Conservation (phyloP, 2,113 vertebrate genomes). For the Clarias batrachus region DNA sequence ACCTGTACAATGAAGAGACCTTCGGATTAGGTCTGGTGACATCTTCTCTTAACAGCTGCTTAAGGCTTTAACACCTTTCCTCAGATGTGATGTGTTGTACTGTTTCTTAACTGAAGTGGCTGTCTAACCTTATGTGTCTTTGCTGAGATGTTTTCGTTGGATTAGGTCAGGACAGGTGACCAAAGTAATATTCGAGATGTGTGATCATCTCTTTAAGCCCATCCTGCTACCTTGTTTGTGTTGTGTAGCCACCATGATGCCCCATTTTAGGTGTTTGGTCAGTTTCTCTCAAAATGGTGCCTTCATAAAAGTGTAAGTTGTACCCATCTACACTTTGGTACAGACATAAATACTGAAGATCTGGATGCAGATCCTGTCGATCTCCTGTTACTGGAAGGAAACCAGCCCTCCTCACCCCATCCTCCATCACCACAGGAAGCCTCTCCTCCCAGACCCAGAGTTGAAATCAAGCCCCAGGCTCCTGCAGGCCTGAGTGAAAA, state of each 20-base stretch:
- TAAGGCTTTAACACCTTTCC: background rate
- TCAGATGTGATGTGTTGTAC: background rate
- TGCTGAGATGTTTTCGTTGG: background rate
- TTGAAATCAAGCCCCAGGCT: constrained; percentile 23
- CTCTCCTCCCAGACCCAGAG: constrained; percentile 43
- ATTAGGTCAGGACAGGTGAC: background rate
- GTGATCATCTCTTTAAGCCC: background rate
- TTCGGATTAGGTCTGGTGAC: constrained; percentile 76
- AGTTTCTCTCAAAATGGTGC: background rate
- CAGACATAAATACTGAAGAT: constrained; percentile 57
- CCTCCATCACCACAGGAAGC: constrained; percentile 27
- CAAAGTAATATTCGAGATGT: background rate
- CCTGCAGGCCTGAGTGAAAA: constrained; percentile 42
- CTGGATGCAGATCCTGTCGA: constrained; percentile 42
- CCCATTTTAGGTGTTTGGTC: background rate
- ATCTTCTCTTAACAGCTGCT: background rate
- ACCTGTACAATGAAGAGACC: constrained; percentile 84
- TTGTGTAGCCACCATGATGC: background rate
- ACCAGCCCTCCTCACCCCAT: constrained; percentile 43
- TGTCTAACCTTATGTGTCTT: background rate
- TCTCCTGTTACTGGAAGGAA: constrained; percentile 49
- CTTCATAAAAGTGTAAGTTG: background rate
- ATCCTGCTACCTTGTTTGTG: background rate
- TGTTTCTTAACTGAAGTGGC: background rate
- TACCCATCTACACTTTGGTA: background rate